Percentiles rank a stretch among this genome's conserved stretches.
phyloP scores from a whole-genome alignment of 2,888 invertebrate genomes.

The Rhagonycha fulva region DNA sequence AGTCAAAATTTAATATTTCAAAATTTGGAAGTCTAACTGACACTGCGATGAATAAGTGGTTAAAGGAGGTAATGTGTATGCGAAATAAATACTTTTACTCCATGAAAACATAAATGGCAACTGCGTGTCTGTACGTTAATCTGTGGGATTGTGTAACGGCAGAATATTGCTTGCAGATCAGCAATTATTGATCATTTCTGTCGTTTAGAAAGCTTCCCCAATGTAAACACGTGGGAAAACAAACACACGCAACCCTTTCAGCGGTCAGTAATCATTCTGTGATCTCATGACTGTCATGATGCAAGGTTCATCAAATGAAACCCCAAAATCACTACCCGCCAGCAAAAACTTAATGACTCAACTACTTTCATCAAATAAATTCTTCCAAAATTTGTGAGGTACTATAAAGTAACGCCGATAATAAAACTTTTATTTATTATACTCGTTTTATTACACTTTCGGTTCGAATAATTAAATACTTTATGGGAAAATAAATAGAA shows the following conservation, averaged over 20 bases:
- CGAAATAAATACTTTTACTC: neutral
- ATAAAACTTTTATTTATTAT: neutral
- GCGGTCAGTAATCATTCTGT: slow-evolving; percentile 30
- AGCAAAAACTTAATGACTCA: slow-evolving; percentile 26
- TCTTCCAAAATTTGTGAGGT: slow-evolving; percentile 16
- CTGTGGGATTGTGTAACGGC: slow-evolving; percentile 38
- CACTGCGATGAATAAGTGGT: neutral
- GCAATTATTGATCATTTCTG: slow-evolving; percentile 44
- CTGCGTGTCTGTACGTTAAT: slow-evolving; percentile 43
- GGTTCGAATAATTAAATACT: neutral
- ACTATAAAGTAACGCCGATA: neutral
- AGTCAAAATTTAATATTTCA: neutral
- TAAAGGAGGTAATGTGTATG: neutral
- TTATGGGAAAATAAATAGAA: neutral
- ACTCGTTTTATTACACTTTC: neutral
- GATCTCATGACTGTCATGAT: slow-evolving; percentile 32
- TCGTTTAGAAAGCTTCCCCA: slow-evolving; percentile 36
- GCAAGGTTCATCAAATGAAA: slow-evolving; percentile 27
- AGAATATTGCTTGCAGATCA: slow-evolving; percentile 34
- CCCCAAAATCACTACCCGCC: slow-evolving; percentile 18
- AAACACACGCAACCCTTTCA: slow-evolving; percentile 43
- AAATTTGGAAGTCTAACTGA: neutral
- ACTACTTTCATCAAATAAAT: slow-evolving; percentile 40
- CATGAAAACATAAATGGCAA: slow-evolving; percentile 8
- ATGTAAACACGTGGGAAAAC: slow-evolving; percentile 42